Evolutionary conservation across 2,888 invertebrate genomes (phyloP).

Genomic region (Erynnis tages): DNA sequence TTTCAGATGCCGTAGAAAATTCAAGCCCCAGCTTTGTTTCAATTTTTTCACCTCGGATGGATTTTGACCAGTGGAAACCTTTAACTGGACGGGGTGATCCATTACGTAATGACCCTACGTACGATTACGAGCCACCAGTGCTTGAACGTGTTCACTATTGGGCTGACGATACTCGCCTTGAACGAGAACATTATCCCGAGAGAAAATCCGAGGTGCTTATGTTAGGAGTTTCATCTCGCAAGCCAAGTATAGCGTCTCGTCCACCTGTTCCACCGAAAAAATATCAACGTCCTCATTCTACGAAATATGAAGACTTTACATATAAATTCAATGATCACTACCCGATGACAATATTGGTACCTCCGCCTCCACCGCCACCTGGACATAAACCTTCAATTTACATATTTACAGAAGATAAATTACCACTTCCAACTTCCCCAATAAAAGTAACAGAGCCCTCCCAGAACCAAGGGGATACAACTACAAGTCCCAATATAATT

Average conservation of each 20-base stretch:
- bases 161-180: conserved; percentile 85
- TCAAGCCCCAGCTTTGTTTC: conserved; percentile 45
- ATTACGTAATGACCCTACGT: conserved; percentile 91
- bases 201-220: conserved; percentile 87
- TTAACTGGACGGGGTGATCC: conserved; percentile 89
- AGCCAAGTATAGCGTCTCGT: conserved; percentile 81
- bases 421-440: conserved; percentile 39
- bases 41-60: conserved; percentile 87
- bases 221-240: conserved; percentile 85
- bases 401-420: conserved; percentile 52
- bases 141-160: conserved; percentile 90
- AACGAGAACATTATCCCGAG: conserved; percentile 72
- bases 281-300: conserved; percentile 49
- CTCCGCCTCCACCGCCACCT: conserved; percentile 83
- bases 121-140: conserved; percentile 91
- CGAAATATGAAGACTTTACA: conserved; percentile 75
- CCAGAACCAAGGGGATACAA: conserved; percentile 43
- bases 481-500: conserved; percentile 41
- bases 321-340: conserved; percentile 77
- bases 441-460: conserved; percentile 45
- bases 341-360: conserved; percentile 86
- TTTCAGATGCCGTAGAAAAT: conserved; percentile 57
- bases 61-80: conserved; percentile 93
- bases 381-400: conserved; percentile 63
- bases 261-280: conserved; percentile 52